Conservation (phyloP, 1,140 invertebrate species). For the Sycophaga agraensis region DNA sequence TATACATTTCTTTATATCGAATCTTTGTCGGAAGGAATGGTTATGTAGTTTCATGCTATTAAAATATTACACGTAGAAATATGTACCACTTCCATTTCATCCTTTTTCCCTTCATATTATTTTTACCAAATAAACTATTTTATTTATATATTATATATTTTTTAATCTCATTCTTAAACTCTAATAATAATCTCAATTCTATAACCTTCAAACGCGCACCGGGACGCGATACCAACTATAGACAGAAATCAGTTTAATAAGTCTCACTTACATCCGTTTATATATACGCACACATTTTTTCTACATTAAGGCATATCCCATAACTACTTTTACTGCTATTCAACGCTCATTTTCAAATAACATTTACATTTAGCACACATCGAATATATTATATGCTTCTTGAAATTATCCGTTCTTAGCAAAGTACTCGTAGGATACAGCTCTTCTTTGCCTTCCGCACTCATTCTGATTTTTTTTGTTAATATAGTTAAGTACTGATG, state of each 20-base stretch:
- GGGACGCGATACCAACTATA: too few species aligned
- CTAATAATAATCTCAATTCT: slow-evolving; percentile 24
- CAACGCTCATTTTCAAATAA: too few species aligned
- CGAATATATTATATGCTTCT: neutral
- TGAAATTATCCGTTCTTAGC: neutral
- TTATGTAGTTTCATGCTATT: slow-evolving; percentile 2
- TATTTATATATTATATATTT: slow-evolving; percentile 13
- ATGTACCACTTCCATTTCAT: slow-evolving; percentile 1
- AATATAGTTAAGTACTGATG: too few species aligned
- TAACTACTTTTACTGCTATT: slow-evolving; percentile 1
- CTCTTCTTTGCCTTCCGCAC: neutral
- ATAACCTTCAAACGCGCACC: slow-evolving; percentile 1
- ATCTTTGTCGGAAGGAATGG: slow-evolving; percentile 24
- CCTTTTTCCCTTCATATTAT: neutral
- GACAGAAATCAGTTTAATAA: too few species aligned
- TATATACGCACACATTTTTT: neutral
- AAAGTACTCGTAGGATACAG: neutral
- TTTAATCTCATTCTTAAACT: slow-evolving; percentile 2
- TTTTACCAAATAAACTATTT: slow-evolving; percentile 12
- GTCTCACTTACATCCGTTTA: too few species aligned
- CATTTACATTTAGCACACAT: too few species aligned
- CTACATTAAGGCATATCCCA: slow-evolving; percentile 27
- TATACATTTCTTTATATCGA: slow-evolving; percentile 23
- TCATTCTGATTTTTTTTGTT: neutral
- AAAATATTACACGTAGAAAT: slow-evolving; percentile 14